Percentiles rank a stretch among this genome's conserved stretches.
These are phyloP conservation scores for Lutjanus campechanus DNA, from an alignment of 2,797 vertebrate species.

Conservation along the genomic window DNA sequence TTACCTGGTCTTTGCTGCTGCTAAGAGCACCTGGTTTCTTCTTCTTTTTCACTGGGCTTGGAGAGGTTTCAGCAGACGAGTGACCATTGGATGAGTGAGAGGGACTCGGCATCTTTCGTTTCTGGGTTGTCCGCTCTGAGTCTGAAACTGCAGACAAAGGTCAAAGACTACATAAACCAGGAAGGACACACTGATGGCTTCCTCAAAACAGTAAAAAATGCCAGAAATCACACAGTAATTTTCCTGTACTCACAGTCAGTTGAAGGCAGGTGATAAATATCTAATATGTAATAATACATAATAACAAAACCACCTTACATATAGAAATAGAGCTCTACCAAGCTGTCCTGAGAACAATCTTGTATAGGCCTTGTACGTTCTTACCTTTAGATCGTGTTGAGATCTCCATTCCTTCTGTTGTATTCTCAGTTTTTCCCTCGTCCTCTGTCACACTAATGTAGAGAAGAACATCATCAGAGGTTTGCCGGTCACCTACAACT, in stretches of 20 bases:
- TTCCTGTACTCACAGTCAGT: neutral
- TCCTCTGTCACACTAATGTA: constrained; percentile 92
- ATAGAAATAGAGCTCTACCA: neutral
- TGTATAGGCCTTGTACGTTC: constrained; percentile 32
- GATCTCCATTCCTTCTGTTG: constrained; percentile 95
- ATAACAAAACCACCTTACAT: neutral
- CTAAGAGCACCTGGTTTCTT: constrained; percentile 96
- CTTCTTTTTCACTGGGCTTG: constrained; percentile 97
- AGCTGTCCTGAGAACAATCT: constrained; percentile 18
- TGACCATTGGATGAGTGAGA: constrained; percentile 97
- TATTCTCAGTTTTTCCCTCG: constrained; percentile 91
- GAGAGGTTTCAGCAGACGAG: constrained; percentile 93
- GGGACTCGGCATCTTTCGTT: constrained; percentile 95
- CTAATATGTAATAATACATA: neutral
- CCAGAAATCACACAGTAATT: neutral
- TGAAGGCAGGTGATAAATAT: neutral
- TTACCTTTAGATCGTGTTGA: constrained; percentile 98
- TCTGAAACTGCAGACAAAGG: constrained; percentile 82
- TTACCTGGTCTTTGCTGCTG: constrained; percentile 97
- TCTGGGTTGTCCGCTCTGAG: constrained; percentile 91
- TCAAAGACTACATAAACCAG: constrained; percentile 38
- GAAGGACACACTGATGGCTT: neutral
- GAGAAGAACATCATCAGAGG: constrained; percentile 53
- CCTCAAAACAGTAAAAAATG: constrained; percentile 6
- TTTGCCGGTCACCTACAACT: constrained; percentile 29